Evolutionary conservation across 2,113 vertebrate genomes (phyloP), one percentile per base, ranked within the genome.

Genomic region (Hippocampus barbouri): DNA sequence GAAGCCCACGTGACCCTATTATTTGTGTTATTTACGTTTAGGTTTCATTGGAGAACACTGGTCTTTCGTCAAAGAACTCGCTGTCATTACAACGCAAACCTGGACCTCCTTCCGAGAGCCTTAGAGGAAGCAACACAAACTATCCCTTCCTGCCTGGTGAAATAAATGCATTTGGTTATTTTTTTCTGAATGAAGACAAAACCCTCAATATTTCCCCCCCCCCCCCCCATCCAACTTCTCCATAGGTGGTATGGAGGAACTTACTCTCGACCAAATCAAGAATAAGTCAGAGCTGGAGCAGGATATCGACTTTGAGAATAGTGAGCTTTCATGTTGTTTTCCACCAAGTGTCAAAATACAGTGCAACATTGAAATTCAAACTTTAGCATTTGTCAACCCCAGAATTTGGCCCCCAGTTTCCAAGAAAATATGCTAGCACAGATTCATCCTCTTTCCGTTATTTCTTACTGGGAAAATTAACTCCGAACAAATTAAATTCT

Each of bases 221-320:
- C 59, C 54, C 25, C 4, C 40, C 2, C 61, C 18, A 12, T 2
- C 27, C 27, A 1, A 53, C 14, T 2, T 2, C 64, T 71, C 59
- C 5, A 49, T 72, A 97, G 96, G 91, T 30, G 95, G 95, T 21
- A 94, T 97, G 94, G 95, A 97, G 66, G 96, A 96, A 73, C 94
- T 95, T 20, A 94, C 89, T 20, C 75, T 97, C 18, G 93, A 95
- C 57, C 93, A 94, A 78, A 93, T 97, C 60, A 91, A 90, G 70
- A 88, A 85, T 40, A 88, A 84, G 38, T 91, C 91, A 0, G 92
- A 94, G 27, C 71, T 89, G 18, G 95, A 96, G 77, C 91, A 95
- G 67, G 93, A 94, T 18, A 82, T 96, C 21, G 94, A 96, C 87
- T 96, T 97, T 89, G 93, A 96, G 71, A 93, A 92, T 60, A 93